Evolutionary conservation across 37 sponge, comb jelly and placozoan genomes (phyloP).

Genomic region (Theonella swinhoei): DNA sequence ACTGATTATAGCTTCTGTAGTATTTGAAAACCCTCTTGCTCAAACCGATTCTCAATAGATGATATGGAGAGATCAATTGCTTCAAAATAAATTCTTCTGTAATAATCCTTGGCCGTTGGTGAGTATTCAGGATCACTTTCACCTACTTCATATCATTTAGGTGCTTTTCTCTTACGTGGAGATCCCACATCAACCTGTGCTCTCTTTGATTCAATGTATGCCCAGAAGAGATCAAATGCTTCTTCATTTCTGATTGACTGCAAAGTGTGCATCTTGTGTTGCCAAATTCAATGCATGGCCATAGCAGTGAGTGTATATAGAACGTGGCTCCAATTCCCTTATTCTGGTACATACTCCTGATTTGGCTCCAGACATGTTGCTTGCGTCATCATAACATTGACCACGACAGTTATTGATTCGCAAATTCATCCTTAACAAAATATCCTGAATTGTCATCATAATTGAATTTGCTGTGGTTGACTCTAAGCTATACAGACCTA

Average conservation of each 20-base stretch:
- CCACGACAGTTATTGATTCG: conserved; percentile 42
- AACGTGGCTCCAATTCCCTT: conserved; percentile 31
- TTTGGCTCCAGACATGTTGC: conserved; percentile 56
- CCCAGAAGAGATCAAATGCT: neutral
- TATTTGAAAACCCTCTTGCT: neutral
- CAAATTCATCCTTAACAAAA: conserved; percentile 47
- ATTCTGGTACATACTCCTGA: conserved; percentile 51
- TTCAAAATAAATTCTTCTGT: neutral
- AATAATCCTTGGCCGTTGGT: neutral
- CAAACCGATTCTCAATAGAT: neutral
- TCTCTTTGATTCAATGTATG: neutral
- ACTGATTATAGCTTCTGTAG: neutral
- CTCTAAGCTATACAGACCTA: conserved; percentile 42
- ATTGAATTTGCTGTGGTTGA: conserved; percentile 26
- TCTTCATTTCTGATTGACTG: neutral
- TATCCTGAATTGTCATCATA: conserved; percentile 38
- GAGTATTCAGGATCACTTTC: neutral
- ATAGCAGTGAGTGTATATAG: neutral
- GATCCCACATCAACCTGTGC: neutral
- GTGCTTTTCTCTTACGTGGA: neutral
- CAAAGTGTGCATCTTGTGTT: too few species aligned
- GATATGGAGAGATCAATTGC: neutral
- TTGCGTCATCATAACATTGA: conserved; percentile 64
- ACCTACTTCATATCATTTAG: neutral
- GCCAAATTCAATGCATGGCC: neutral